Conservation (phyloP, 2,797 vertebrate species). For the Melanitta fusca region DNA sequence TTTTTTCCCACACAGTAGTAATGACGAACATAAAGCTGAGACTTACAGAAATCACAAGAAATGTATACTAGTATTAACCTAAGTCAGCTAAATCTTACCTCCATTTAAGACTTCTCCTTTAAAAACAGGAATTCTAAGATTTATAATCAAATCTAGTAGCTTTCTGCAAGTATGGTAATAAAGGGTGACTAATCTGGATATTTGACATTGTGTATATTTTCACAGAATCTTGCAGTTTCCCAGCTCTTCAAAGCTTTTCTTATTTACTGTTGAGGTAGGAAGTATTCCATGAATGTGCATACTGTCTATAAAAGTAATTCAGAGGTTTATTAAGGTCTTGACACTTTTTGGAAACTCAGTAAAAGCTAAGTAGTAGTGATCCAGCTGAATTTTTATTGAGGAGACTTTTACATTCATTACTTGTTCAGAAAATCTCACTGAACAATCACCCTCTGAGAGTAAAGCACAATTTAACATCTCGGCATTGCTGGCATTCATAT, state of each 20-base stretch:
- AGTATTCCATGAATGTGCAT: background rate
- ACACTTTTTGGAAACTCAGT: background rate
- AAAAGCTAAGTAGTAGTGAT: background rate
- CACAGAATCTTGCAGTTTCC: background rate
- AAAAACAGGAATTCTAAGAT: background rate
- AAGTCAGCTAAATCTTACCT: background rate
- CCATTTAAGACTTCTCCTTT: background rate
- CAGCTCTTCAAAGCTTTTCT: background rate
- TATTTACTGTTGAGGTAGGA: background rate
- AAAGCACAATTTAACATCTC: background rate
- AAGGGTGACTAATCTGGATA: background rate
- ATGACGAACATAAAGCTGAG: background rate
- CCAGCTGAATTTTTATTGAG: background rate
- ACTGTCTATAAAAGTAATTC: background rate
- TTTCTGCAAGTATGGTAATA: background rate
- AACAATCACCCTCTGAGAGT: background rate
- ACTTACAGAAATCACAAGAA: background rate
- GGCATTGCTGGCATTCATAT: background rate
- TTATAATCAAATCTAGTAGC: background rate
- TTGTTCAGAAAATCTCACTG: background rate
- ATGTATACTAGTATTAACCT: background rate
- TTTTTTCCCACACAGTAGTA: background rate
- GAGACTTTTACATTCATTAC: background rate
- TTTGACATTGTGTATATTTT: background rate
- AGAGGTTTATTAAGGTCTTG: background rate